These are phyloP conservation scores for Theodoxus fluviatilis DNA, from an alignment of 2,888 invertebrate genomes.

Conservation along the genomic window DNA sequence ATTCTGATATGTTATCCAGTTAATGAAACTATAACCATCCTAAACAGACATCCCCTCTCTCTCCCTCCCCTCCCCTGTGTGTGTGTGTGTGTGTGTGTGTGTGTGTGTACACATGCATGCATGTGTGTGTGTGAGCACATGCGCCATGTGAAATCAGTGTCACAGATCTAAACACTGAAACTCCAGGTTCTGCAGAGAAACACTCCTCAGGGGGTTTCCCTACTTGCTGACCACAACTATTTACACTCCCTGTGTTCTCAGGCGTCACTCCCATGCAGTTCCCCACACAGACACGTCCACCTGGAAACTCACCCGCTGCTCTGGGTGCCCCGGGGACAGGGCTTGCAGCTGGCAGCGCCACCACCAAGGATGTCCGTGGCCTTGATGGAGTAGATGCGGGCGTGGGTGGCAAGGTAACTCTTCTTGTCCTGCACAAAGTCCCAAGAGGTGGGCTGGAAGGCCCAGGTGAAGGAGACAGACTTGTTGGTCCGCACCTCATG, in stretches of 20 bases:
- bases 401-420: constrained; percentile 60
- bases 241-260: too few relatives aligned
- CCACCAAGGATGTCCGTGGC: constrained; percentile 70
- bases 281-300: neutral
- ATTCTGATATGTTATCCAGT: too few relatives aligned
- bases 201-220: neutral
- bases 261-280: too few relatives aligned
- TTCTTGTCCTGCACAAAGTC: constrained; percentile 34
- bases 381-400: constrained; percentile 69
- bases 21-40: too few relatives aligned
- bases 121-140: too few relatives aligned
- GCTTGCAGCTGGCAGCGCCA: constrained; percentile 69
- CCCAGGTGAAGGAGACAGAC: constrained; percentile 67
- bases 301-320: constrained; percentile 53
- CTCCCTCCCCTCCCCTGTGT: too few relatives aligned
- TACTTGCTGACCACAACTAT: neutral
- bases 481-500: constrained; percentile 64
- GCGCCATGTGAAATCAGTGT: too few relatives aligned
- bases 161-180: too few relatives aligned
- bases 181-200: too few relatives aligned
- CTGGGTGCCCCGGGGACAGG: constrained; percentile 66
- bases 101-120: too few relatives aligned
- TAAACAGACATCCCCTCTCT: too few relatives aligned
- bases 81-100: too few relatives aligned
- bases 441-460: constrained; percentile 64